Evolutionary conservation across 2,888 invertebrate species (phyloP).

Genomic region (Calliphora vomitoria): DNA sequence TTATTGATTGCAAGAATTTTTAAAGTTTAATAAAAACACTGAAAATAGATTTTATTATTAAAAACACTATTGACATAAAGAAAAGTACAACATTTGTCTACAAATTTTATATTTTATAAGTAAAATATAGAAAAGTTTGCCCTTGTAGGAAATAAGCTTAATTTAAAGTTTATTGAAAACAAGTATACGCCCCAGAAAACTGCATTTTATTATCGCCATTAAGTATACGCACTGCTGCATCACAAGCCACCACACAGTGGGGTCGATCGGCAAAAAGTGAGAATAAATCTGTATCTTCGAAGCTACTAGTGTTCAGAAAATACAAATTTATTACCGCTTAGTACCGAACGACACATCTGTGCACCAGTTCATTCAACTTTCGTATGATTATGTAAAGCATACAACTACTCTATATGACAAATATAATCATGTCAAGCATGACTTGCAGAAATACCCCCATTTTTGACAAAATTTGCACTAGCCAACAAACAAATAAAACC

Average conservation of each 20-base stretch:
- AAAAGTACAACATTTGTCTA: no score
- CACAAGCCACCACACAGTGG: no score
- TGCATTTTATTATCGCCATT: not conserved
- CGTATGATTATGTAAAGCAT: not conserved
- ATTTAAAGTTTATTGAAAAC: not conserved
- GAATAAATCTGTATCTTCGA: no score
- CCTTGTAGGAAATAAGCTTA: no score
- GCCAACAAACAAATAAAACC: not conserved
- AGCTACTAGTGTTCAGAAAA: no score
- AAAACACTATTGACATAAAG: no score
- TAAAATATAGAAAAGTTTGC: no score
- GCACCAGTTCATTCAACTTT: not conserved
- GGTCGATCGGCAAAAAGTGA: no score
- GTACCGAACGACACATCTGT: no score
- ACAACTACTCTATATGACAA: not conserved
- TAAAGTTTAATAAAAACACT: not conserved
- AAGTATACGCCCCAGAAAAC: not conserved
- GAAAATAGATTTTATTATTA: no score
- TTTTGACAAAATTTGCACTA: not conserved
- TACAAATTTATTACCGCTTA: no score
- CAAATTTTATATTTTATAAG: no score
- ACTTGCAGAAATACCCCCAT: not conserved
- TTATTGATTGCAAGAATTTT: not conserved
- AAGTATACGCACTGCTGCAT: not conserved
- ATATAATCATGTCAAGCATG: not conserved